A percentile compares a stretch with the other conserved stretches of the same genome.
Conservation (phyloP, 2,888 invertebrate genomes). For the Ligdia adustata region DNA sequence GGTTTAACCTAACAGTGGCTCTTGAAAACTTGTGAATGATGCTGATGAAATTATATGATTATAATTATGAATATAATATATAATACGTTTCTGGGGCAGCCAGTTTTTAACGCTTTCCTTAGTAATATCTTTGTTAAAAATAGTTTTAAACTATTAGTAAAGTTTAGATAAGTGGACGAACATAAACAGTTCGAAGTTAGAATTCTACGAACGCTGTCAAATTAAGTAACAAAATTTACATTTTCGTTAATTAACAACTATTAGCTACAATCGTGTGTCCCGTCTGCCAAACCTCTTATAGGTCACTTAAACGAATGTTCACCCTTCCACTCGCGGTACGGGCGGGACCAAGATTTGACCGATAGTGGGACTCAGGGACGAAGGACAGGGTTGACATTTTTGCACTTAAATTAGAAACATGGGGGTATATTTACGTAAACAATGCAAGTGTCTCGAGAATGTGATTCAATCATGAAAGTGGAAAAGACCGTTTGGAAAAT, state of each 20-base stretch:
- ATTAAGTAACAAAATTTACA: too few species aligned
- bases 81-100: too few species aligned
- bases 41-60: too few species aligned
- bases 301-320: constrained; percentile 73
- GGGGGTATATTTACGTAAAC: constrained; percentile 39
- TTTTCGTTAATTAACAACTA: not conserved
- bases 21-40: too few species aligned
- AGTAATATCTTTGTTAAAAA: too few species aligned
- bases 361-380: constrained; percentile 53
- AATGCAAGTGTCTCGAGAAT: constrained; percentile 29
- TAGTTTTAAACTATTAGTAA: too few species aligned
- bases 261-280: constrained; percentile 14
- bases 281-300: constrained; percentile 43
- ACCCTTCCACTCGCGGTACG: constrained; percentile 57
- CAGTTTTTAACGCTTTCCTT: too few species aligned
- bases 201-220: too few species aligned
- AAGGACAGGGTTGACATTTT: constrained; percentile 35
- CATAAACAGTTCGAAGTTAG: too few species aligned
- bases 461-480: constrained; percentile 40
- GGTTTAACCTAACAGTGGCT: too few species aligned
- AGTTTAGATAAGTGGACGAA: too few species aligned
- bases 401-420: constrained; percentile 51
- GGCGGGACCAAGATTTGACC: constrained; percentile 68
- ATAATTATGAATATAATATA: too few species aligned
- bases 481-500: constrained; percentile 18